Evolutionary conservation across 2,888 invertebrate genomes (phyloP).

Genomic region (Apamea crenata): DNA sequence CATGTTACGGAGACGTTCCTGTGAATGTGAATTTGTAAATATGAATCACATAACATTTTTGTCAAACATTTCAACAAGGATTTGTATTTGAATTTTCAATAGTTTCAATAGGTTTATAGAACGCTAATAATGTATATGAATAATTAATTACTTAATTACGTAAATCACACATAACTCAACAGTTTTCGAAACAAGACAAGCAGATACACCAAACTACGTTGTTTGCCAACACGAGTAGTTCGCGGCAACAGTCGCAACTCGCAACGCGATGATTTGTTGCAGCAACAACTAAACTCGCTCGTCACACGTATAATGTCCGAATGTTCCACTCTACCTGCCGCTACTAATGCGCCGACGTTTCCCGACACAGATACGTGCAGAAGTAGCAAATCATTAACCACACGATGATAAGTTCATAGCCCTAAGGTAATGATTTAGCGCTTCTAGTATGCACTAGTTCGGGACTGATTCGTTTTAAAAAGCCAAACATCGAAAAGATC

Average conservation of each 20-base stretch:
- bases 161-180: slow-evolving; percentile 7
- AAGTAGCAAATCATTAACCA: slow-evolving; percentile 5
- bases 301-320: slow-evolving; percentile 22
- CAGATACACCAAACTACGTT: neutral
- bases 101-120: neutral
- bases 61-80: neutral
- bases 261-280: slow-evolving; percentile 17
- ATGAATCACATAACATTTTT: neutral
- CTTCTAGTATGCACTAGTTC: neutral
- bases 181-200: neutral
- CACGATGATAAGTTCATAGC: neutral
- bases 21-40: neutral
- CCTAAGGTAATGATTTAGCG: no score
- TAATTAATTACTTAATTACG: neutral
- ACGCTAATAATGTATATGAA: neutral
- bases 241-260: neutral
- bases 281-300: slow-evolving; percentile 23
- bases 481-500: neutral
- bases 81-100: neutral
- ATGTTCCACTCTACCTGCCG: slow-evolving; percentile 23
- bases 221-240: neutral
- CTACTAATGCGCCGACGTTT: neutral
- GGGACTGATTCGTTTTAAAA: neutral
- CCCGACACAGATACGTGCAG: neutral
- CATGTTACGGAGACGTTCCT: slow-evolving; percentile 9